Conservation (phyloP, 2,113 vertebrate species). For the Spea bombifrons region DNA sequence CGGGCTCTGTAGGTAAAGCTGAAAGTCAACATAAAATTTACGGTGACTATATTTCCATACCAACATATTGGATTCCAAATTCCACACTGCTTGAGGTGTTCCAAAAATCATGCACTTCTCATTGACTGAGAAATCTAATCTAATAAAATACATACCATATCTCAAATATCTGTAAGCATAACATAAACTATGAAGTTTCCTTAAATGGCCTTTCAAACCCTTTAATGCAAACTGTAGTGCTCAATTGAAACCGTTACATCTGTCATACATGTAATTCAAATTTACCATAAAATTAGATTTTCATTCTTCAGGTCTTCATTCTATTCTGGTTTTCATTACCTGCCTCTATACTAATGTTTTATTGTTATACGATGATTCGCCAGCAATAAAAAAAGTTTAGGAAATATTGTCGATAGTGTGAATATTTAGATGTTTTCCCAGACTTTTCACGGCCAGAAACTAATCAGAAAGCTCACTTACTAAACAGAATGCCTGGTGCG, state of each 20-base stretch:
- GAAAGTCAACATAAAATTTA: too few relatives aligned
- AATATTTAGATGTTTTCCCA: constrained; percentile 29
- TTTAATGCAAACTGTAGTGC: too few relatives aligned
- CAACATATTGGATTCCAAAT: too few relatives aligned
- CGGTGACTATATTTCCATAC: too few relatives aligned
- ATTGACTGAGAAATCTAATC: too few relatives aligned
- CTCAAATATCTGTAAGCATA: too few relatives aligned
- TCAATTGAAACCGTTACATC: not conserved
- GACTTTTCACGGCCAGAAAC: constrained; percentile 27
- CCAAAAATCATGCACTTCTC: too few relatives aligned
- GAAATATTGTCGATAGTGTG: constrained; percentile 30
- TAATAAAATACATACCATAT: too few relatives aligned
- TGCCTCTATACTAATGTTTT: constrained; percentile 1
- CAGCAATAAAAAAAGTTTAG: constrained; percentile 28
- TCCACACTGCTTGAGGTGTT: too few relatives aligned
- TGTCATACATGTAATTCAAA: not conserved
- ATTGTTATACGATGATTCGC: not conserved
- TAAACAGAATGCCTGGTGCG: constrained; percentile 57
- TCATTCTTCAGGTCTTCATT: not conserved
- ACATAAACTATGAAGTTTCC: too few relatives aligned
- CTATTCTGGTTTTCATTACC: not conserved
- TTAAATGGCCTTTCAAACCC: too few relatives aligned
- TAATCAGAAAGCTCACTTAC: constrained; percentile 39
- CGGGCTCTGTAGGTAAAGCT: too few relatives aligned
- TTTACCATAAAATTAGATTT: not conserved